phyloP scores from a whole-genome alignment of 2,888 invertebrate species.

The Zygaena filipendulae region DNA sequence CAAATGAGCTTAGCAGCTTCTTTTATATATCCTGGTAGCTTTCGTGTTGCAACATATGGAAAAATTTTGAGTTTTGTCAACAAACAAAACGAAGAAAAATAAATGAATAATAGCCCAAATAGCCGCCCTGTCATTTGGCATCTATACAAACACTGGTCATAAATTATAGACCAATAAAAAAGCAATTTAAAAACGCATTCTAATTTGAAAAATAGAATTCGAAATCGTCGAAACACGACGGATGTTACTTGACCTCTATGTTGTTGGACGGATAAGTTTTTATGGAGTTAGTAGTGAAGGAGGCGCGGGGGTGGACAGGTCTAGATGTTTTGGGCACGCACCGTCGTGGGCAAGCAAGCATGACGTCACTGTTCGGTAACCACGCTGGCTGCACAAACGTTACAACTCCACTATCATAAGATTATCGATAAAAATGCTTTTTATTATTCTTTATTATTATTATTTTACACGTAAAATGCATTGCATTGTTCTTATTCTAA shows the following conservation, averaged over 20 bases:
- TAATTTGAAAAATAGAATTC: conserved; percentile 48
- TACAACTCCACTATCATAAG: conserved; percentile 32
- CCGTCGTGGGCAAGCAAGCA: conserved; percentile 36
- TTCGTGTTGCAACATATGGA: no score
- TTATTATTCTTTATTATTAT: no score
- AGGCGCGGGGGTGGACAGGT: conserved; percentile 17
- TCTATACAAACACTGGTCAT: conserved; percentile 46
- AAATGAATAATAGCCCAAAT: no score
- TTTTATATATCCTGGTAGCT: no score
- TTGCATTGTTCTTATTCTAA: no score
- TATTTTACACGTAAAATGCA: no score
- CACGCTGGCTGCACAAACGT: conserved; percentile 47
- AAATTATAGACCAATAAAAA: conserved; percentile 63
- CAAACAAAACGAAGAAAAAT: no score
- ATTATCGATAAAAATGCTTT: conserved; percentile 39
- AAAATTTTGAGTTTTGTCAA: no score
- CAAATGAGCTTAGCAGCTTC: no score
- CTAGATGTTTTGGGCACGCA: conserved; percentile 14
- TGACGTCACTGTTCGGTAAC: conserved; percentile 61
- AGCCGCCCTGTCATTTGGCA: conserved; percentile 43
- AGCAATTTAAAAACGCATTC: conserved; percentile 60
- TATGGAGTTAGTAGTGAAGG: no score
- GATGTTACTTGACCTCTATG: conserved; percentile 23
- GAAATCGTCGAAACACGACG: conserved; percentile 23
- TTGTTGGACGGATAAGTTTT: no score